phyloP scores from a whole-genome alignment of 1,140 invertebrate genomes.

The Pseudomyrmex cubaensis region DNA sequence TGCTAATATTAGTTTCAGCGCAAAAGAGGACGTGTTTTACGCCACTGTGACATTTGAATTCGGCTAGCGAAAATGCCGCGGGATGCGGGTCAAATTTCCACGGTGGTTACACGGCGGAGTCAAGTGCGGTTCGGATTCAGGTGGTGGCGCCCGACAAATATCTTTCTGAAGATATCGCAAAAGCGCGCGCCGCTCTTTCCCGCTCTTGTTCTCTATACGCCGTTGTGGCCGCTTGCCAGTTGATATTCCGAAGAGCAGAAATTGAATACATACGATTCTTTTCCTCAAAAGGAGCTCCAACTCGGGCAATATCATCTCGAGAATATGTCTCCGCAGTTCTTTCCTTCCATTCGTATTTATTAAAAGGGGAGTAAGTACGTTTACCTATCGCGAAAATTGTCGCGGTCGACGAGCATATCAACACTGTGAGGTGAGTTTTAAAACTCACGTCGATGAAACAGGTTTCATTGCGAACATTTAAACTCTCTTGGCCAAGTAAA shows the following conservation, averaged over 20 bases:
- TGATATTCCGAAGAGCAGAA: constrained; percentile 64
- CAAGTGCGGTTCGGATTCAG: constrained; percentile 43
- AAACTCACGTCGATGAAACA: neutral
- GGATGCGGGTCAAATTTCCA: constrained; percentile 30
- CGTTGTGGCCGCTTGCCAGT: constrained; percentile 64
- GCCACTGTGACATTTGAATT: constrained; percentile 16
- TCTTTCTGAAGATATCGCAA: constrained; percentile 57
- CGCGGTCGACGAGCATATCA: neutral
- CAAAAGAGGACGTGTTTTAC: constrained; percentile 5
- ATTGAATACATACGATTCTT: constrained; percentile 63
- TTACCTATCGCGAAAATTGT: neutral
- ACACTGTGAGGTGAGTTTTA: neutral
- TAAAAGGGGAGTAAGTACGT: neutral
- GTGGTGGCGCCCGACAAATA: constrained; percentile 44
- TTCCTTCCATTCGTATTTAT: constrained; percentile 1
- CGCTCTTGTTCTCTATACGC: neutral
- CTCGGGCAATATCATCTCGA: constrained; percentile 24
- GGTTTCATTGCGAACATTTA: too few relatives aligned
- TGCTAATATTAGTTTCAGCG: too few relatives aligned
- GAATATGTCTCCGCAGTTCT: neutral
- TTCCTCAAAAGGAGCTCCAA: constrained; percentile 2
- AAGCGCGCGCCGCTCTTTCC: constrained; percentile 3
- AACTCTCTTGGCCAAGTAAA: neutral
- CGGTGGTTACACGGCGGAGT: constrained; percentile 24
- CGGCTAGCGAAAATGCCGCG: neutral